These are phyloP conservation scores for Scolopax bukidnonensis DNA, from an alignment of 2,797 vertebrate genomes.

Conservation along the genomic window DNA sequence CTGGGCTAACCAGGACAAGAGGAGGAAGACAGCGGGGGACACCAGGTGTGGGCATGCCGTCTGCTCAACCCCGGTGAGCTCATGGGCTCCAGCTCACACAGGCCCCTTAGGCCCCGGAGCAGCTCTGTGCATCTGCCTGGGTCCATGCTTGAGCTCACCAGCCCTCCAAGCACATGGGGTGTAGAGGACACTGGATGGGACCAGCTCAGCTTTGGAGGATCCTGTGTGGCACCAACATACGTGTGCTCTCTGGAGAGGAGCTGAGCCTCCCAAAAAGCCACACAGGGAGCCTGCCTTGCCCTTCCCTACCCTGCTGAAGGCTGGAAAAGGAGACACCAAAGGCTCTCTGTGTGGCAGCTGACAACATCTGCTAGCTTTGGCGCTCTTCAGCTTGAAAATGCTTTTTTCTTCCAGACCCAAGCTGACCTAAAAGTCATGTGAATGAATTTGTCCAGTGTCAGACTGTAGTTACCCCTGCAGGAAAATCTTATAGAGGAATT, in stretches of 20 bases:
- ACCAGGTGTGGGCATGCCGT: fast-evolving
- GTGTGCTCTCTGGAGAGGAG: neutral
- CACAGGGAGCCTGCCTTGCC: fast-evolving
- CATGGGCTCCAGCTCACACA: neutral
- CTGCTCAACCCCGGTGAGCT: neutral
- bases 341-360: neutral
- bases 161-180: fast-evolving
- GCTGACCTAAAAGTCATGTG: neutral
- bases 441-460: neutral
- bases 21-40: neutral
- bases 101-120: neutral
- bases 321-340: fast-evolving
- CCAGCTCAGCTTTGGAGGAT: neutral
- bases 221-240: fast-evolving
- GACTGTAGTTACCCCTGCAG: neutral
- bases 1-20: neutral
- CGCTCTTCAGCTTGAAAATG: fast-evolving
- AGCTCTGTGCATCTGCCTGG: fast-evolving
- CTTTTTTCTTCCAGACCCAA: neutral
- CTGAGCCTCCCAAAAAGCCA: neutral
- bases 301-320: neutral
- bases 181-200: fast-evolving
- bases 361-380: neutral
- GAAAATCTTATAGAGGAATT: neutral
- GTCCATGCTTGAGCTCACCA: neutral